Evolutionary conservation across 2,888 invertebrate species (phyloP), one percentile per base, ranked within the genome.

Genomic region (Ochropleura plecta): DNA sequence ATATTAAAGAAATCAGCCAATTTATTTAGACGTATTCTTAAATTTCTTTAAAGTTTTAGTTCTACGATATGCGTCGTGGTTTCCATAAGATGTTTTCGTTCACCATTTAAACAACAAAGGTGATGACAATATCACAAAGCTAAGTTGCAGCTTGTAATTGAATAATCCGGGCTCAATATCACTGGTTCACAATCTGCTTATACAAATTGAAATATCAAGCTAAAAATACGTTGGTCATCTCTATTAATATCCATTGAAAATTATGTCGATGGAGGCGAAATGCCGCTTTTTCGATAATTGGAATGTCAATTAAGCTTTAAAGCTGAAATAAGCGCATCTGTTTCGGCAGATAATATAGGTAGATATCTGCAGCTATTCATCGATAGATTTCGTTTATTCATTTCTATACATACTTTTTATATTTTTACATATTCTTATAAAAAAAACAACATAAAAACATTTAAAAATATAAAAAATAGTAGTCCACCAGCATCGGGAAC

Each of bases 201-300:
- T 16, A 51, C 0, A 18, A 53, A 44, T 55, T n/a, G 46, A 59
- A 70, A 71, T 48, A 12, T 10, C n/a, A 20, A 5, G 4, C n/a
- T 51, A 30, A 42, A 65, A 62, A 53, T 40, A 48, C 12, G 44
- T 5, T 18, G 40, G 12, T 46, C 60, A 53, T 59, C 46, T 16
- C 18, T 53, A 70, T 81, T 53, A 40, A 46, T 68, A 51, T 57
- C 40, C 18, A 42, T 53, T 30, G 18, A 51, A 80, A 72, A 53
- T 62, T 60, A 44, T 51, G 48, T 53, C 60, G 44, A 64, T 67
- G 66, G 70, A 70, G 53, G 48, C 30, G 42, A 76, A 70, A 73
- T 69, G 65, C 42, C 49, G 69, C 46, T 73, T 82, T 76, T 84
- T 82, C 81, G 53, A 81, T 82, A 69, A 84, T 73, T 81, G 84